A percentile compares a stretch with the other conserved stretches of the same genome.
Evolutionary conservation across 2,797 vertebrate genomes (phyloP).

Genomic region (Cyclopterus lumpus): DNA sequence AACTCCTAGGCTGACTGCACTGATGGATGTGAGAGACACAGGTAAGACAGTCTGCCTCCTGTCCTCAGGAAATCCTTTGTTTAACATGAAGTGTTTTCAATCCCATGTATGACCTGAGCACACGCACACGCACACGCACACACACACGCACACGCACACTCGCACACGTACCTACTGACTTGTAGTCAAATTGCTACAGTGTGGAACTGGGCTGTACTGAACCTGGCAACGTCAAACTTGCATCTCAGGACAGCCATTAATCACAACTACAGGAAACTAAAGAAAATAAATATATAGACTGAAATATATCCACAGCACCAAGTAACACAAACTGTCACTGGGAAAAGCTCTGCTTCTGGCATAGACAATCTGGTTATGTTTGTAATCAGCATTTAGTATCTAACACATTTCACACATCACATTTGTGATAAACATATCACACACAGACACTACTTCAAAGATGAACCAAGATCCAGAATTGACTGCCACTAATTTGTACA

Average conservation of each 20-base stretch:
- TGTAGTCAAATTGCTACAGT: constrained; percentile 16
- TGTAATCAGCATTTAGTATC: not conserved
- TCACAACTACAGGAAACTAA: constrained; percentile 47
- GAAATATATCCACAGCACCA: not conserved
- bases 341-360: not conserved
- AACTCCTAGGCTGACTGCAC: not conserved
- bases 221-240: constrained; percentile 3
- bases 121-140: constrained; percentile 1
- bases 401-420: not conserved
- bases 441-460: constrained; percentile 30
- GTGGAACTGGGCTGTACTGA: constrained; percentile 13
- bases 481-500: constrained; percentile 40
- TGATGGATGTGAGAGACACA: constrained; percentile 57
- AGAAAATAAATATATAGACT: not conserved
- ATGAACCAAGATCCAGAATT: constrained; percentile 27
- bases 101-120: constrained; percentile 33
- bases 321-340: not conserved
- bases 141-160: constrained; percentile 6
- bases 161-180: constrained; percentile 3
- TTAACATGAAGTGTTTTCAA: constrained; percentile 64
- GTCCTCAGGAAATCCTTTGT: constrained; percentile 80
- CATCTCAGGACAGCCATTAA: constrained; percentile 29
- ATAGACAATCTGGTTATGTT: not conserved
- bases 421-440: constrained; percentile 17
- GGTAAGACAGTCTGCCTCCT: constrained; percentile 59